These are phyloP conservation scores for Aphis craccivora DNA, from an alignment of 1,140 invertebrate genomes.

Conservation along the genomic window DNA sequence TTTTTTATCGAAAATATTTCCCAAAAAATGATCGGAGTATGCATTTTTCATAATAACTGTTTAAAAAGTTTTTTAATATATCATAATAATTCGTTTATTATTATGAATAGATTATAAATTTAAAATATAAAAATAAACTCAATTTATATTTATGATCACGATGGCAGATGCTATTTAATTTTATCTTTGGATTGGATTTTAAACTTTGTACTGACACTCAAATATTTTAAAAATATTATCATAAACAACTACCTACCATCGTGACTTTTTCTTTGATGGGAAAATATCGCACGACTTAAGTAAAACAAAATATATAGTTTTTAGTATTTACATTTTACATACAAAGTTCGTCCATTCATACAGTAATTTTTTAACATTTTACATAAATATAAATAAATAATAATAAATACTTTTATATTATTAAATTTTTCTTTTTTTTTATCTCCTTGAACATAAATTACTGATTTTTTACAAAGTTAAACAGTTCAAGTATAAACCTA, in stretches of 20 bases:
- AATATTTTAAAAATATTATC: neutral
- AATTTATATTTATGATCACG: slow-evolving; percentile 1
- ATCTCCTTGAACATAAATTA: neutral
- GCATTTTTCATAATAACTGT: neutral
- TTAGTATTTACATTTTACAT: slow-evolving; percentile 20
- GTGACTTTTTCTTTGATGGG: neutral
- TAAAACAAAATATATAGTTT: neutral
- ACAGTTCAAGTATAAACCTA: neutral
- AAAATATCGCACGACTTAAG: neutral
- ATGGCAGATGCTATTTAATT: slow-evolving; percentile 5
- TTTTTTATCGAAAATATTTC: neutral
- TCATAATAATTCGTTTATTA: slow-evolving; percentile 3
- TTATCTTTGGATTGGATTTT: neutral
- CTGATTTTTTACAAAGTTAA: neutral
- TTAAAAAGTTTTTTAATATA: slow-evolving; percentile 44
- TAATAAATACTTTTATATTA: neutral
- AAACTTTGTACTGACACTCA: neutral
- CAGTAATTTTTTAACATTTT: neutral
- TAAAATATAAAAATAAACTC: slow-evolving; percentile 21
- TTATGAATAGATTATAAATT: slow-evolving; percentile 16
- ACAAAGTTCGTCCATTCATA: neutral
- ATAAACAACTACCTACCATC: neutral
- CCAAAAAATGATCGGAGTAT: neutral
- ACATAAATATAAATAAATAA: too few relatives aligned
- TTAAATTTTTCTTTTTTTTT: neutral